phyloP scores from a whole-genome alignment of 2,797 vertebrate species.

The Sebastes elongatus region DNA sequence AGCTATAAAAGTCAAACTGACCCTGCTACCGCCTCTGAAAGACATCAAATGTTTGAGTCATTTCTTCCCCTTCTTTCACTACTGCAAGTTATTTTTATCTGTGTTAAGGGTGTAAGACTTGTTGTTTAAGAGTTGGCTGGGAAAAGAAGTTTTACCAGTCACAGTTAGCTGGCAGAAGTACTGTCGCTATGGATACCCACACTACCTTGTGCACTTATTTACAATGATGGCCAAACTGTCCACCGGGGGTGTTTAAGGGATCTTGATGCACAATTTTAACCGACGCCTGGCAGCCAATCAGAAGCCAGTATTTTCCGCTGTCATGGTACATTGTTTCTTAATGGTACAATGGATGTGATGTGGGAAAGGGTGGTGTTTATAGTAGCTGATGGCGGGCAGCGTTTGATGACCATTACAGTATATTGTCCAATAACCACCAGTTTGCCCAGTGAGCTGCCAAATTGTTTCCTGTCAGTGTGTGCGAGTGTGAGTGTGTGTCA shows the following conservation, averaged over 20 bases:
- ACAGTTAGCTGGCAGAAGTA: neutral
- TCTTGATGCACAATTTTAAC: neutral
- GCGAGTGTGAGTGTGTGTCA: neutral
- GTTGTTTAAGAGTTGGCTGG: neutral
- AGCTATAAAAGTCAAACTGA: neutral
- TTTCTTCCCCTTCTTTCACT: neutral
- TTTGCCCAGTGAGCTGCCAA: constrained; percentile 62
- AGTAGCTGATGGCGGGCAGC: constrained; percentile 17
- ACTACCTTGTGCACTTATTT: neutral
- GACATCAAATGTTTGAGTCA: neutral
- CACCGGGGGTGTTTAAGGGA: neutral
- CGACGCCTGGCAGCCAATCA: neutral
- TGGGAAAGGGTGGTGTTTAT: constrained; percentile 37
- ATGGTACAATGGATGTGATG: constrained; percentile 31
- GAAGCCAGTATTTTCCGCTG: neutral
- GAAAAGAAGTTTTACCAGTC: neutral
- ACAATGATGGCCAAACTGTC: neutral
- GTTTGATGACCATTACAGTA: constrained; percentile 48
- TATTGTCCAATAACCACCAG: constrained; percentile 56
- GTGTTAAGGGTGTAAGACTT: neutral
- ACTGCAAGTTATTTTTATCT: neutral
- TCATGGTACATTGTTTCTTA: constrained; percentile 10
- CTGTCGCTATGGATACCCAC: neutral
- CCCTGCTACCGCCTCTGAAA: neutral
- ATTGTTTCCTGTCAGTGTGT: constrained; percentile 66